phyloP scores from a whole-genome alignment of 2,888 invertebrate genomes.

The Drosophila yooni region DNA sequence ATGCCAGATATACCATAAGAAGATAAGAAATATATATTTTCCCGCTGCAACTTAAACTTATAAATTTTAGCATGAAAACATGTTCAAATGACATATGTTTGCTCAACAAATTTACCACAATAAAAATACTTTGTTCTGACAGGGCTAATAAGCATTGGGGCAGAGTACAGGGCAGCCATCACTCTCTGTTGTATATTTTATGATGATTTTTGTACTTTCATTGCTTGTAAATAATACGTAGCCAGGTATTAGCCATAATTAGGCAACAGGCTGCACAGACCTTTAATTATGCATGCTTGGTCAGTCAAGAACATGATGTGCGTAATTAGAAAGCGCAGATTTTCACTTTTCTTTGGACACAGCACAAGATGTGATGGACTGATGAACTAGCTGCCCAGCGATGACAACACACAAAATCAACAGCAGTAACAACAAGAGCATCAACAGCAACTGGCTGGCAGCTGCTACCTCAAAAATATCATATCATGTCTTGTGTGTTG shows the following conservation, averaged over 20 bases:
- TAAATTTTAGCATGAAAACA: background rate
- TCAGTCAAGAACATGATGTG: conserved; percentile 54
- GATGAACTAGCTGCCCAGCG: conserved; percentile 46
- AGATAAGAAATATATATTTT: background rate
- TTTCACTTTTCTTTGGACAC: conserved; percentile 71
- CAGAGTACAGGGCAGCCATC: background rate
- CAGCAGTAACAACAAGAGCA: conserved; percentile 30
- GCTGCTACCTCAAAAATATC: conserved; percentile 67
- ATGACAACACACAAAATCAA: conserved; percentile 73
- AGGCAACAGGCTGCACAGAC: conserved; percentile 52
- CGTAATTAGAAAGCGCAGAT: conserved; percentile 74
- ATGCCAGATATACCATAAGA: background rate
- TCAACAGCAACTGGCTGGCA: conserved; percentile 16
- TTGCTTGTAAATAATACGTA: conserved; percentile 4
- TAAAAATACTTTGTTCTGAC: background rate
- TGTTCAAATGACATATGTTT: background rate
- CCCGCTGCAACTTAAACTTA: background rate
- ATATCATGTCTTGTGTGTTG: conserved; percentile 63
- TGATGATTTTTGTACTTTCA: conserved; percentile 35
- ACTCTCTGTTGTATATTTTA: background rate
- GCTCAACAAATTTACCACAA: background rate
- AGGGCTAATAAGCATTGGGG: background rate
- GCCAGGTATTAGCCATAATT: conserved; percentile 72
- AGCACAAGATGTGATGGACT: conserved; percentile 1
- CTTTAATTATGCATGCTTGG: conserved; percentile 75